Evolutionary conservation across 2,888 invertebrate genomes (phyloP).

Genomic region (Lepetodrilus schrolli): DNA sequence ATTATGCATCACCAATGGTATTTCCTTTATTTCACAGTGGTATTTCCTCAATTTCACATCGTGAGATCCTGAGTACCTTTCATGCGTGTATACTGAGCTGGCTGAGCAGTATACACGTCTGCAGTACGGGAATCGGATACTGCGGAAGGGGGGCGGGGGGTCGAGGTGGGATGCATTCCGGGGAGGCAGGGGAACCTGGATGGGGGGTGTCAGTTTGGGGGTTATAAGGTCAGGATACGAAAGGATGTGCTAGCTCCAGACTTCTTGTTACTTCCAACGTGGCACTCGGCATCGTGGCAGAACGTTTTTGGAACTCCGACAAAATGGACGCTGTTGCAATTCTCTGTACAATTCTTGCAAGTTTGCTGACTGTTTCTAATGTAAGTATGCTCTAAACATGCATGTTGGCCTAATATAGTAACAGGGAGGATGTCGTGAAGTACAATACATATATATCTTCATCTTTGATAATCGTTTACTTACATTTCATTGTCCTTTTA

Average conservation of each 20-base stretch:
- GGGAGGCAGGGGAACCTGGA: neutral
- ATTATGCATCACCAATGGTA: too few species aligned
- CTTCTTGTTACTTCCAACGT: constrained; percentile 2
- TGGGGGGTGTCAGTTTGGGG: neutral
- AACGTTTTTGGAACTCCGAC: neutral
- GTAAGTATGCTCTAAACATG: neutral
- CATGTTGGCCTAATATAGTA: neutral
- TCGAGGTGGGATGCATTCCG: neutral
- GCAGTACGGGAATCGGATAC: neutral
- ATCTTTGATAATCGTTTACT: too few species aligned
- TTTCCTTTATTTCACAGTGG: too few species aligned
- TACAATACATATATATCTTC: too few species aligned
- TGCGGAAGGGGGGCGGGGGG: neutral
- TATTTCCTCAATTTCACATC: too few species aligned
- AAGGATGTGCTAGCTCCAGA: constrained; percentile 9
- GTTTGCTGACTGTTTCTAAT: neutral
- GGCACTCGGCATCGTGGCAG: neutral
- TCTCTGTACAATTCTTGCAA: neutral
- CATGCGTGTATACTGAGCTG: too few species aligned
- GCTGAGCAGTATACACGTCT: too few species aligned
- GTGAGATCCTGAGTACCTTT: too few species aligned
- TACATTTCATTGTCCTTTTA: too few species aligned
- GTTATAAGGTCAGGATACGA: constrained; percentile 19
- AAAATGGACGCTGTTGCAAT: neutral
- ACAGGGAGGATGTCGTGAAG: too few species aligned